Percentiles rank a stretch among this genome's conserved stretches.
Evolutionary conservation across 2,888 invertebrate species (phyloP).

Genomic region (Ernsta delagoae): DNA sequence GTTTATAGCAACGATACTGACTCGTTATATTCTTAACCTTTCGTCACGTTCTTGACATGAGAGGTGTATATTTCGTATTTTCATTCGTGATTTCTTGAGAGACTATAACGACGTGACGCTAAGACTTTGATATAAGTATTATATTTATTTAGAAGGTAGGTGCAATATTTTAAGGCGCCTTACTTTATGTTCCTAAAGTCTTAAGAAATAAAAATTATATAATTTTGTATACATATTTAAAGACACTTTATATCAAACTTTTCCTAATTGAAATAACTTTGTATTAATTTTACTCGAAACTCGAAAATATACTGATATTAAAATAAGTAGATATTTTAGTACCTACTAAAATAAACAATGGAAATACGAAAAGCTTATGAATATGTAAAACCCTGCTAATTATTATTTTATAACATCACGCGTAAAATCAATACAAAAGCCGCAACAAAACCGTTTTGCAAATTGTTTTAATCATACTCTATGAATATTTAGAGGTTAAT

Average conservation of each 20-base stretch:
- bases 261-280: too few species aligned
- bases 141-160: too few species aligned
- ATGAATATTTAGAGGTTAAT: conserved; percentile 67
- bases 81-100: conserved; percentile 29
- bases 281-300: background rate
- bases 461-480: conserved; percentile 61
- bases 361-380: background rate
- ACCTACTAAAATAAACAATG: conserved; percentile 9
- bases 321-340: conserved; percentile 6
- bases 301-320: background rate
- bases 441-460: conserved; percentile 57
- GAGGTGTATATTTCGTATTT: conserved; percentile 27
- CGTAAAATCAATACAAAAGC: conserved; percentile 18
- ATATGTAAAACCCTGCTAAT: conserved; percentile 14
- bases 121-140: background rate
- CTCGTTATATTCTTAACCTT: conserved; percentile 36
- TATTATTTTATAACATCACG: conserved; percentile 19
- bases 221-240: too few species aligned
- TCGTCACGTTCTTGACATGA: conserved; percentile 37
- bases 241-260: too few species aligned
- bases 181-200: too few species aligned
- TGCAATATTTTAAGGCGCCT: too few species aligned
- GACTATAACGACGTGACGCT: conserved; percentile 19
- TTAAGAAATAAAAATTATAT: too few species aligned
- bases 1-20: conserved; percentile 18